Base-by-base conservation (phyloP, 2,888 invertebrate genomes). In the Meliscaeva auricollis region DNA sequence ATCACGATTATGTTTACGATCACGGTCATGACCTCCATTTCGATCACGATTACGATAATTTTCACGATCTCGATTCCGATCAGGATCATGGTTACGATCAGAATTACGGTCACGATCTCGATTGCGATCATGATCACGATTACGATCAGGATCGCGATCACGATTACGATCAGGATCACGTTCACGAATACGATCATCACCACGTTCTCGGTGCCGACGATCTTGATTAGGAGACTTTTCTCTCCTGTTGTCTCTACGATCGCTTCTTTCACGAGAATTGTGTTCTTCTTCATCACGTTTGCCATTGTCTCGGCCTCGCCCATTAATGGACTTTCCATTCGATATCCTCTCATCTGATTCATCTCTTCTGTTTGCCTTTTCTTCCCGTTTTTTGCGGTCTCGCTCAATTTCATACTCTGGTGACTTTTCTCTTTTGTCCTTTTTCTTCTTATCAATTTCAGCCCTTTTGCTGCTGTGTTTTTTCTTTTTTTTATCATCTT, bases 401-500 rank as follows among this genome's bases (percentile, higher is more conserved):
- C 54, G 48, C 7, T 35, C 50, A 22, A 11, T 35, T 9, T n/a
- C n/a, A 20, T 35, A 5, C 4, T 52, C 48, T 64, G 38, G 60
- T 6, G 38, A n/a, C 9, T 76, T 76, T 2, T 66, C 66, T 48
- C 13, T 48, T 44, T n/a, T 32, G 9, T 48, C 44, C 9, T 54
- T 70, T 8, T 11, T 64, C 22, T 68, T 62, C 41, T 68, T 64
- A 1, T 13, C n/a, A 9, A n/a, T 8, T 41, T 82, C 35, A 3
- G 3, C 46, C 20, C 38, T 74, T 46, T 74, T 74, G 17, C 26
- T 66, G 15, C 7, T 35, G 5, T 8, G 8, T 22, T 74, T 76
- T 15, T 73, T 80, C 87, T 76, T 60, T 78, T 58, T 87, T 8
- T 83, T 77, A 52, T 80, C 87, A 20, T 58, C 68, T 64, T 87